Evolutionary conservation across 2,113 vertebrate species (phyloP), one percentile per base, ranked within the genome.

Genomic region (Osmerus eperlanus): DNA sequence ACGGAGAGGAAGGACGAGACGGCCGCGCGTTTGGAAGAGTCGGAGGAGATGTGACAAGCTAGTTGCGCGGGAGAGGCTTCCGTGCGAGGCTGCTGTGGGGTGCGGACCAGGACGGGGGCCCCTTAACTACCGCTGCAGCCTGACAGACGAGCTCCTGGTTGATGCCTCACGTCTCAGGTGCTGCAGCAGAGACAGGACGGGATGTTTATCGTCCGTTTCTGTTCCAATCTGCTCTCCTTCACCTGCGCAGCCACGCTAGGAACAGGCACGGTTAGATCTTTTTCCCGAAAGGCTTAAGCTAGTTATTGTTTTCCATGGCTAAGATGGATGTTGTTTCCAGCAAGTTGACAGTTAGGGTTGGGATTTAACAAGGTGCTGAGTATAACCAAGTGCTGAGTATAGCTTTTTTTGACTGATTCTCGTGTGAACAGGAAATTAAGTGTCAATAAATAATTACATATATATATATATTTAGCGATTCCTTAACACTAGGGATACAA

Each of bases 311-410:
- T 73, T 78, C 75, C 75, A 83, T 83, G 4, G 4, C 41, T 47
- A 47, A 47, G 9, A 47, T 12, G 41, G 41, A 47, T 47, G 9
- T 11, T 9, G 41, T 47, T 47, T 47, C 41, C 41, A 47, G 41
- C 78, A 81, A 78, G 78, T 65, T 74, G 81, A 85, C 76, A 82
- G 79, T 69, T 75, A 72, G 2, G 52, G 76, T 78, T 54, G 54
- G 73, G 67, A 67, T 67, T 62, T 36, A 28, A 12, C 66, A 71
- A 73, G 75, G 75, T 12, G 18, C 61, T 69, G 68, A 81, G 73
- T 74, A 72, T 47, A 2, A 11, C 41, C 41, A 5, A 5, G 5
- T 47, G 41, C 41, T 47, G 62, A 74, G 67, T 51, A 21, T 9
- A n/a, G 6, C 7, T 15, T 47, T 70, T 77, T 76, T 65, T 70